phyloP scores from a whole-genome alignment of 2,113 vertebrate species.

The Epinephelus moara region DNA sequence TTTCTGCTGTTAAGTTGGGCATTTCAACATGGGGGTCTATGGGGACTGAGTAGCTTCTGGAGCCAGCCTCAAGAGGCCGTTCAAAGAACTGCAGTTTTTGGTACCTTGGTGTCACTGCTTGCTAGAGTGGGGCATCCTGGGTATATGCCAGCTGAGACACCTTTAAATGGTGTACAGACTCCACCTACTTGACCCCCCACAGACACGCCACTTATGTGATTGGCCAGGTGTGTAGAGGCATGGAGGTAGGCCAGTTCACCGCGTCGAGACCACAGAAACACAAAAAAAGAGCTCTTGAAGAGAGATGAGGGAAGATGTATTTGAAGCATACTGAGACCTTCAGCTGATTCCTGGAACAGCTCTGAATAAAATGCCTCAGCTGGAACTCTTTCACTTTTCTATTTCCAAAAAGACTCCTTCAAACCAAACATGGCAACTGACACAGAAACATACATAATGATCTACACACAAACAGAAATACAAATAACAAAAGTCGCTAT shows the following conservation, averaged over 20 bases:
- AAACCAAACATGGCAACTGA: slow-evolving; percentile 23
- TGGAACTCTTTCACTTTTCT: slow-evolving; percentile 25
- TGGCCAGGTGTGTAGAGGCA: neutral
- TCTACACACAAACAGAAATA: slow-evolving; percentile 68
- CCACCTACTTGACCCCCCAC: no score
- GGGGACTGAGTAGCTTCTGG: no score
- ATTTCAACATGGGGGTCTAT: no score
- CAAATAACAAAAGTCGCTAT: slow-evolving; percentile 62
- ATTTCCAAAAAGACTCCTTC: slow-evolving; percentile 58
- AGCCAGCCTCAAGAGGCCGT: no score
- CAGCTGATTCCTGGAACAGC: neutral
- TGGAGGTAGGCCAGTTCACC: neutral
- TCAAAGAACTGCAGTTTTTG: no score
- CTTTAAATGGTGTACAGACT: no score
- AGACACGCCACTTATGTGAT: neutral
- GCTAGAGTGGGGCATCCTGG: no score
- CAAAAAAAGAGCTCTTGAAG: neutral
- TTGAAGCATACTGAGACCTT: neutral
- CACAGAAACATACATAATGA: slow-evolving; percentile 48
- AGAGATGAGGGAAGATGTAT: neutral
- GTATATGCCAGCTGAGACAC: no score
- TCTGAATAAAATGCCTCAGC: slow-evolving; percentile 13
- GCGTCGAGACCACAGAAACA: neutral
- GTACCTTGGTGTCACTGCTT: no score
- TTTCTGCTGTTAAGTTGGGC: no score